Base-by-base conservation (phyloP, 2,888 invertebrate genomes). In the Drosophila flavopinicola region DNA sequence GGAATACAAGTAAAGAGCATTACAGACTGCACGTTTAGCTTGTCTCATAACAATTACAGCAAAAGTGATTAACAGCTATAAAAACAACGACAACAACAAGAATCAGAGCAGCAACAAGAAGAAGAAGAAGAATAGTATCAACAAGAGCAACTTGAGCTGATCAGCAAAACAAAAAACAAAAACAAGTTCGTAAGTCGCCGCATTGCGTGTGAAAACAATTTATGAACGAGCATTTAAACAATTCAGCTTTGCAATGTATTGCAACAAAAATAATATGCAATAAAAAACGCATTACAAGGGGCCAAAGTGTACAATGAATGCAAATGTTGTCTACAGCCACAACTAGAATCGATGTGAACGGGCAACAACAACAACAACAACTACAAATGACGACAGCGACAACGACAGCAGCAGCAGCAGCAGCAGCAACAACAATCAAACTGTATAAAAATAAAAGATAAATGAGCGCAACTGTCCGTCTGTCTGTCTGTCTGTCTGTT, bases 271-370 rank as follows among this genome's bases (percentile, higher is more conserved):
- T 58, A 58, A 72, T 67, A 53, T 68, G 68, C 58, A 72, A 74
- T 72, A 69, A 74, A 77, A 64, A 75, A 52, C 57, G 66, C 65
- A 73, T 78, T 84, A 69, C 82, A 66, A 52, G 75, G 78, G 77
- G 78, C 66, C 75, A 77, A 75, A 77, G 79, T 83, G 78, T 84
- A 84, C 78, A 73, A 73, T 78, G 64, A 75, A 84, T 80, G 85
- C 75, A 75, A 74, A 73, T 73, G 73, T 41, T 72, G 72, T 72
- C 57, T 54, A 63, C 71, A 42, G 33, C 54, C 51, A 37, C 56
- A 53, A 42, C 69, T 49, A 35, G 41, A 60, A 72, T 60, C 69
- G 68, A 72, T 72, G 56, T 57, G 64, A 61, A 60, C 42, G 48
- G 33, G 37, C 59, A 57, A 52, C 82, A 60, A 71, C 74, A 83